Percentiles rank a stretch among this genome's conserved stretches.
These are phyloP conservation scores for Scaptomyza hsui DNA, from an alignment of 1,140 invertebrate species.

Conservation along the genomic window DNA sequence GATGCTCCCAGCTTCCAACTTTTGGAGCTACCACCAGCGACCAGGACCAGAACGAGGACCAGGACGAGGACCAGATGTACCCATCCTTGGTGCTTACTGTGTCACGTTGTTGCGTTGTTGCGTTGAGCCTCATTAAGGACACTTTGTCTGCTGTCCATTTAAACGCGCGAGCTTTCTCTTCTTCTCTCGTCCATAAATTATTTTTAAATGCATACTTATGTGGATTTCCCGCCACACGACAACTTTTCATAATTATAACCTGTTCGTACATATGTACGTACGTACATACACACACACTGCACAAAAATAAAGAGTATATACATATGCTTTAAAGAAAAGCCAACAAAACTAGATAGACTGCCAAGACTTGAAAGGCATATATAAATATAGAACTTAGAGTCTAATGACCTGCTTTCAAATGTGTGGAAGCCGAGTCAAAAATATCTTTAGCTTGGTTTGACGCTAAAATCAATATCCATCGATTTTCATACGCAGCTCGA, in stretches of 20 bases:
- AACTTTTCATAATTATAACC: slow-evolving; percentile 68
- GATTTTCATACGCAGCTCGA: slow-evolving; percentile 18
- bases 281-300: too few species aligned
- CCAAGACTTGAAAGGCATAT: neutral
- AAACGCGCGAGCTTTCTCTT: slow-evolving; percentile 12
- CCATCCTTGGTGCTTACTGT: neutral
- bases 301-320: neutral
- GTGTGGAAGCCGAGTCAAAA: neutral
- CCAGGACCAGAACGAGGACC: too few species aligned
- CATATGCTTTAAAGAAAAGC: neutral
- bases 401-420: neutral
- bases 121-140: slow-evolving; percentile 73
- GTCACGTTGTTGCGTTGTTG: slow-evolving; percentile 48
- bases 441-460: neutral
- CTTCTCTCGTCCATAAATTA: slow-evolving; percentile 57
- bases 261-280: too few species aligned
- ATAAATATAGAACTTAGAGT: neutral
- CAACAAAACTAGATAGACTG: neutral
- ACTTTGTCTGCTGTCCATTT: slow-evolving; percentile 57
- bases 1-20: slow-evolving; percentile 8
- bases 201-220: slow-evolving; percentile 74
- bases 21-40: neutral
- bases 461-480: neutral
- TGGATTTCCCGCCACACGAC: slow-evolving; percentile 68
- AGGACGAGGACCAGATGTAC: neutral